Percentiles rank a stretch among this genome's conserved stretches.
phyloP scores from a whole-genome alignment of 2,888 invertebrate species.

The Cotesia congregata region DNA sequence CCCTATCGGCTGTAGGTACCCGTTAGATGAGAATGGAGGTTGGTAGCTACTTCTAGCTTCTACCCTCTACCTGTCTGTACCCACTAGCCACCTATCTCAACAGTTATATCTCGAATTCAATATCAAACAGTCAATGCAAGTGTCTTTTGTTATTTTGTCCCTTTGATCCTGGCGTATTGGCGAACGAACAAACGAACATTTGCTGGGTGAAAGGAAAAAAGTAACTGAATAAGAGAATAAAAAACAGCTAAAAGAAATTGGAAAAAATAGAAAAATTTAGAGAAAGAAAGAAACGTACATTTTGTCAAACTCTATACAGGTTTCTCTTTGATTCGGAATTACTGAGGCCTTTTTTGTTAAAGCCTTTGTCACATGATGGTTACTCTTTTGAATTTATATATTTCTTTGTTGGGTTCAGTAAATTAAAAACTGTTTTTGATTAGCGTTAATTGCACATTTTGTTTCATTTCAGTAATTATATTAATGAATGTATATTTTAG shows the following conservation, averaged over 20 bases:
- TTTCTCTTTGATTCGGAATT: slow-evolving; percentile 29
- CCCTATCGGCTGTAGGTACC: background rate
- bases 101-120: slow-evolving; percentile 41
- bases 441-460: background rate
- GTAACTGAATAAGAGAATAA: slow-evolving; percentile 13
- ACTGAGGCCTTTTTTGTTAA: slow-evolving; percentile 6
- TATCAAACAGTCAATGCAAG: slow-evolving; percentile 36
- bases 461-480: background rate
- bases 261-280: slow-evolving; percentile 26
- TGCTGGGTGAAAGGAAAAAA: slow-evolving; percentile 41
- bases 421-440: background rate
- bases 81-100: background rate
- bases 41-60: background rate
- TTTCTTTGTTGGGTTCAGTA: background rate
- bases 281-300: slow-evolving; percentile 46
- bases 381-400: slow-evolving; percentile 18
- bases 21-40: background rate
- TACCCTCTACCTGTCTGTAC: slow-evolving; percentile 10
- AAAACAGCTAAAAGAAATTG: slow-evolving; percentile 11
- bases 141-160: slow-evolving; percentile 57
- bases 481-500: too few species aligned
- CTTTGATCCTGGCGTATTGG: slow-evolving; percentile 52
- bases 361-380: slow-evolving; percentile 26
- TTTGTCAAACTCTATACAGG: slow-evolving; percentile 6
- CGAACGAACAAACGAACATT: slow-evolving; percentile 24